These are phyloP conservation scores for Geopemphigus sp. DNA, from an alignment of 1,140 invertebrate species.

Conservation along the genomic window DNA sequence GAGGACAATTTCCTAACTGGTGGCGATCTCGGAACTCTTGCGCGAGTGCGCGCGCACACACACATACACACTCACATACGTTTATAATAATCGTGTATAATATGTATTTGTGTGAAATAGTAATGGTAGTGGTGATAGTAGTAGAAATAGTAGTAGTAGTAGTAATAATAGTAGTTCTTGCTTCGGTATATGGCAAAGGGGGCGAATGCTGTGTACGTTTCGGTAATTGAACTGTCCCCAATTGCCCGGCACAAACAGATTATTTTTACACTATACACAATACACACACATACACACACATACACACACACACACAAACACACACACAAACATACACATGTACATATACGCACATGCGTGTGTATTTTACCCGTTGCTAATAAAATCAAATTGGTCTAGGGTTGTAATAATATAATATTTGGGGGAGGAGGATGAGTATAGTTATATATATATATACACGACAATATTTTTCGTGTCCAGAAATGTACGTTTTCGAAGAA, in stretches of 20 bases:
- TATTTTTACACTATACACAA: not conserved
- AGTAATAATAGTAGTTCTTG: too few species aligned
- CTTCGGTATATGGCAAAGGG: not conserved
- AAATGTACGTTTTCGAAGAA: too few species aligned
- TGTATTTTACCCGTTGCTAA: conserved; percentile 5
- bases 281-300: too few species aligned
- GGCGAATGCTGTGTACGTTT: not conserved
- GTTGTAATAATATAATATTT: not conserved
- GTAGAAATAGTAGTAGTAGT: too few species aligned
- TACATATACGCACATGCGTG: not conserved
- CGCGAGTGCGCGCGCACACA: not conserved
- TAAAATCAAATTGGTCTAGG: not conserved
- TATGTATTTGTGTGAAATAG: too few species aligned
- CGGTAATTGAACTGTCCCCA: conserved; percentile 41
- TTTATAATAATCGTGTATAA: too few species aligned
- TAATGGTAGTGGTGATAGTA: too few species aligned
- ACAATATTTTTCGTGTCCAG: not conserved
- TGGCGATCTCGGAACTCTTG: not conserved
- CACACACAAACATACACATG: too few species aligned
- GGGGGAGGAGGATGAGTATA: not conserved
- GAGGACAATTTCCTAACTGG: conserved; percentile 35
- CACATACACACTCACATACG: not conserved
- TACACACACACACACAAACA: too few species aligned
- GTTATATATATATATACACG: too few species aligned
- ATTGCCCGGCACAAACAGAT: conserved; percentile 29